Evolutionary conservation across 1,140 invertebrate genomes (phyloP).

Genomic region (Pseudoatta argentina): DNA sequence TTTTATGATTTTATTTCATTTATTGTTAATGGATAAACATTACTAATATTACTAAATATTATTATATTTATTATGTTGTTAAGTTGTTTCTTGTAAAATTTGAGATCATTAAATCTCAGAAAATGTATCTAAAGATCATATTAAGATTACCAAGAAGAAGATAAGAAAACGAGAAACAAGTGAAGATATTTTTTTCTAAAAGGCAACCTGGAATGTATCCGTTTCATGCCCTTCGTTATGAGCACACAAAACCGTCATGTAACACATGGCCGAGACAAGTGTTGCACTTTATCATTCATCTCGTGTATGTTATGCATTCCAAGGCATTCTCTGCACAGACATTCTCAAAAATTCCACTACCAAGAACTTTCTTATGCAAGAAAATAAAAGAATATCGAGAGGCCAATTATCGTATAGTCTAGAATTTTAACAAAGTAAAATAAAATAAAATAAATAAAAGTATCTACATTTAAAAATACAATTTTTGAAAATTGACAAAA

Average conservation of each 20-base stretch:
- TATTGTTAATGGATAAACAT: neutral
- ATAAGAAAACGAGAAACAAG: constrained; percentile 23
- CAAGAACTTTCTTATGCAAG: neutral
- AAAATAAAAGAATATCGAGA: neutral
- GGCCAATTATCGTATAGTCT: neutral
- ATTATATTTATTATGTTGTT: neutral
- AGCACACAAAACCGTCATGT: constrained; percentile 40
- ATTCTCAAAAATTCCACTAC: neutral
- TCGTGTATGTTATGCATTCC: constrained; percentile 56
- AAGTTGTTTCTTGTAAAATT: neutral
- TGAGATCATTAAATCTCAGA: neutral
- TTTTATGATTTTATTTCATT: neutral
- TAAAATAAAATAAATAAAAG: neutral
- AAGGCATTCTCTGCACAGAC: neutral
- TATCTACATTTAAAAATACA: neutral
- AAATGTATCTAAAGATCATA: neutral
- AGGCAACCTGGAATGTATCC: constrained; percentile 32
- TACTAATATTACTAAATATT: neutral
- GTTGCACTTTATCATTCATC: constrained; percentile 56
- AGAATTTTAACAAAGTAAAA: neutral
- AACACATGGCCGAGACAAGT: constrained; percentile 65
- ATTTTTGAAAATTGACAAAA: constrained; percentile 8
- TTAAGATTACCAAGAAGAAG: constrained; percentile 10
- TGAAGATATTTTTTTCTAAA: neutral
- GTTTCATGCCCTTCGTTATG: constrained; percentile 50